A percentile compares a stretch with the other conserved stretches of the same genome.
phyloP scores from a whole-genome alignment of 2,888 invertebrate species.

The Lasius platythorax region DNA sequence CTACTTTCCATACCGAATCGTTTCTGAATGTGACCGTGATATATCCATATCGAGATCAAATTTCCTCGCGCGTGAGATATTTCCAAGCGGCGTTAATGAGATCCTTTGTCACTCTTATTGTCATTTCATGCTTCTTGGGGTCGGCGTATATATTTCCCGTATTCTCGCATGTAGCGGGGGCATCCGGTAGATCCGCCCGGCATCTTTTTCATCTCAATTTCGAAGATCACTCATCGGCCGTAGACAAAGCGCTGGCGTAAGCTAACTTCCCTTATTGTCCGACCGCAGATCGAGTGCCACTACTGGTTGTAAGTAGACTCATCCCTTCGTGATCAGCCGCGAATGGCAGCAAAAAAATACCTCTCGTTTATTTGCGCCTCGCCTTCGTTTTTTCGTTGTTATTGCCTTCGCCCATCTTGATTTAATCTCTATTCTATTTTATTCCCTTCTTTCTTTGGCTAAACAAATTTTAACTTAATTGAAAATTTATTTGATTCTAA shows the following conservation, averaged over 20 bases:
- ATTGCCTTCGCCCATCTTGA: background rate
- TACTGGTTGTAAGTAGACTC: slow-evolving; percentile 70
- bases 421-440: slow-evolving; percentile 8
- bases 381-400: background rate
- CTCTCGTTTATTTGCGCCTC: slow-evolving; percentile 6
- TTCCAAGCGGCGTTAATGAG: slow-evolving; percentile 33
- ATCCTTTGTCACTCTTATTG: slow-evolving; percentile 50
- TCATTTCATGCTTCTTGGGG: slow-evolving; percentile 2
- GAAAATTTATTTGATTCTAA: slow-evolving; percentile 7
- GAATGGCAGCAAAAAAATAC: slow-evolving; percentile 10
- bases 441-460: background rate
- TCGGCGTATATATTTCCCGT: background rate
- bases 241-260: slow-evolving; percentile 70
- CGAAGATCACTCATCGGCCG: slow-evolving; percentile 63
- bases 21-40: slow-evolving; percentile 15
- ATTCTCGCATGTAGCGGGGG: background rate
- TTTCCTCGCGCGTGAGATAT: slow-evolving; percentile 34
- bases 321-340: slow-evolving; percentile 62
- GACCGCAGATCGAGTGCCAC: slow-evolving; percentile 71
- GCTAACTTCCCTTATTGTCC: slow-evolving; percentile 71
- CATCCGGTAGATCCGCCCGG: background rate
- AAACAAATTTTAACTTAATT: background rate
- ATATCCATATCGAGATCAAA: slow-evolving; percentile 41
- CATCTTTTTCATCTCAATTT: slow-evolving; percentile 56
- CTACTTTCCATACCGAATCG: slow-evolving; percentile 11